A percentile compares a stretch with the other conserved stretches of the same genome.
Conservation (phyloP, 2,888 invertebrate genomes). For the Phortica magna region DNA sequence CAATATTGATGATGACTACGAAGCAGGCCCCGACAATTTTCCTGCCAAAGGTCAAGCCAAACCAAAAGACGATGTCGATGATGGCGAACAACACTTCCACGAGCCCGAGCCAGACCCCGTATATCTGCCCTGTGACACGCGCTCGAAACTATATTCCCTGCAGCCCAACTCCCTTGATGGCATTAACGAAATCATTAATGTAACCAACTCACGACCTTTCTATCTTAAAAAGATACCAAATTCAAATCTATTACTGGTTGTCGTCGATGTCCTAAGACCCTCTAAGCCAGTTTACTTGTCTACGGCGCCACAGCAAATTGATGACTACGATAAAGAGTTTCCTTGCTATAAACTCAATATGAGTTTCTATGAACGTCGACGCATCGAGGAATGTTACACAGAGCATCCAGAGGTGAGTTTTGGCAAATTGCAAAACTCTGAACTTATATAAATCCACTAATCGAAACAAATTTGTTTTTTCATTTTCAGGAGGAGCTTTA, state of each 20-base stretch:
- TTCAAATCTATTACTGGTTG: constrained; percentile 88
- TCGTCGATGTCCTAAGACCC: constrained; percentile 81
- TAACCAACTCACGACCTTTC: constrained; percentile 81
- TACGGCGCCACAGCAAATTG: constrained; percentile 79
- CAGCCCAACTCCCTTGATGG: constrained; percentile 80
- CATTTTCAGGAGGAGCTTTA: constrained; percentile 69
- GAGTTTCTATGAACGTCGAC: constrained; percentile 83
- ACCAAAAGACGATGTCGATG: constrained; percentile 71
- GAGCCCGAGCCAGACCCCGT: constrained; percentile 71
- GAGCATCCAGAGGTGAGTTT: constrained; percentile 84
- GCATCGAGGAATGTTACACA: constrained; percentile 87
- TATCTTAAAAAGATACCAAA: constrained; percentile 86
- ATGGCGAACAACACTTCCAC: constrained; percentile 76
- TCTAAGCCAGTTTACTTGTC: constrained; percentile 79
- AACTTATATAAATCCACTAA: too few species aligned
- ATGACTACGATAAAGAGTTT: constrained; percentile 79
- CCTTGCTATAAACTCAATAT: constrained; percentile 88
- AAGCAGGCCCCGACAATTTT: constrained; percentile 71
- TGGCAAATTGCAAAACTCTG: neutral
- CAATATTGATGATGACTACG: constrained; percentile 77
- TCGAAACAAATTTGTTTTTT: neutral
- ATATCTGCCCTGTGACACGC: constrained; percentile 84
- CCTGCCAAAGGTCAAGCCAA: constrained; percentile 59
- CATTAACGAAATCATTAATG: constrained; percentile 76
- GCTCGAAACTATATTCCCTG: constrained; percentile 84